These are phyloP conservation scores for Maniola jurtina DNA, from an alignment of 1,140 invertebrate species.

Conservation along the genomic window DNA sequence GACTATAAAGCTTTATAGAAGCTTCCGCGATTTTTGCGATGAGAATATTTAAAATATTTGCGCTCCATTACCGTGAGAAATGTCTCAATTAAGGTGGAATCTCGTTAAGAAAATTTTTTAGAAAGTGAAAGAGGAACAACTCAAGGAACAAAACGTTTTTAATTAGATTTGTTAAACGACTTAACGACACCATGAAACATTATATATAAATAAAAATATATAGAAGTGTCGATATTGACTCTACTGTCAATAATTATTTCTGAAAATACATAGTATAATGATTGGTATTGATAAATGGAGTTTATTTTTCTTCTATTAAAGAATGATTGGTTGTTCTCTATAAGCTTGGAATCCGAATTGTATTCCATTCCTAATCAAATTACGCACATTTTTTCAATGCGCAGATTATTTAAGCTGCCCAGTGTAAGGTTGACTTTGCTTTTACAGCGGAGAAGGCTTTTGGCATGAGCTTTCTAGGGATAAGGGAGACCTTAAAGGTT, in stretches of 20 bases:
- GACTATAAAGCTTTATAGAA: not conserved
- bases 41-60: not conserved
- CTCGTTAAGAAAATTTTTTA: not conserved
- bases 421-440: conserved; percentile 5
- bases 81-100: not conserved
- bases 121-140: not conserved
- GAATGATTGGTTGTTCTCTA: too few species aligned
- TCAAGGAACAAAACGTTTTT: too few species aligned
- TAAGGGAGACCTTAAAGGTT: conserved; percentile 44
- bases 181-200: not conserved
- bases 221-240: too few species aligned
- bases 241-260: too few species aligned
- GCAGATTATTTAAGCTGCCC: conserved; percentile 25
- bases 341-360: too few species aligned
- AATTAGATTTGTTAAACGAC: not conserved
- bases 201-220: not conserved
- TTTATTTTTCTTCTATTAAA: too few species aligned
- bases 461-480: conserved; percentile 12
- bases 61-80: not conserved
- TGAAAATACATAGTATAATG: too few species aligned
- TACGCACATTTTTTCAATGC: conserved; percentile 4
- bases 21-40: not conserved
- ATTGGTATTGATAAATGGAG: too few species aligned
- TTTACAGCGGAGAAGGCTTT: conserved; percentile 17
- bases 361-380: not conserved